phyloP scores from a whole-genome alignment of 2,888 invertebrate genomes.

The Phengaris alcon region DNA sequence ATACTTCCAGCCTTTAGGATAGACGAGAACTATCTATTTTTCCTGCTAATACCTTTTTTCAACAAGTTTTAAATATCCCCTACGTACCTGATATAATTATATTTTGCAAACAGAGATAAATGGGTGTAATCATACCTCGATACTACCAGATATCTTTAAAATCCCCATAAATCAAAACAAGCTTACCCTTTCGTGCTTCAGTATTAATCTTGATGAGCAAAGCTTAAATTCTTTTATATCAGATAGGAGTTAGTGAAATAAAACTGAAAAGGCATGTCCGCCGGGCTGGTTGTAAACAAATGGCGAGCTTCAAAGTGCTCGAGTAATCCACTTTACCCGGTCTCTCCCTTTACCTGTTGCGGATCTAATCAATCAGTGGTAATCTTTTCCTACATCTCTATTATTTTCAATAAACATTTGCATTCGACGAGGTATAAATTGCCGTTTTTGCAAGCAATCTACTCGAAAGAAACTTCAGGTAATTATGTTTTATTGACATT shows the following conservation, averaged over 20 bases:
- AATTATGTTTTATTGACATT: constrained; percentile 29
- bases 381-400: constrained; percentile 38
- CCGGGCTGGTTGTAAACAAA: constrained; percentile 30
- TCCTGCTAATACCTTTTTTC: too few relatives aligned
- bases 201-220: background rate
- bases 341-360: constrained; percentile 41
- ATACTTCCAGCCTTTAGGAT: too few relatives aligned
- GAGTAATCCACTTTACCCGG: constrained; percentile 30
- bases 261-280: constrained; percentile 27
- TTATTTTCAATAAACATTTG: constrained; percentile 40
- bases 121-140: too few relatives aligned
- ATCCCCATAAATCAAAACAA: background rate
- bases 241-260: constrained; percentile 10
- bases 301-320: constrained; percentile 28
- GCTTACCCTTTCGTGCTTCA: background rate
- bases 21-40: too few relatives aligned
- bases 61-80: too few relatives aligned
- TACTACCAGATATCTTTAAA: background rate
- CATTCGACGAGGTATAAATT: constrained; percentile 38
- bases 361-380: constrained; percentile 43
- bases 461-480: constrained; percentile 37
- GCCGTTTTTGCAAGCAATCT: constrained; percentile 47
- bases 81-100: too few relatives aligned
- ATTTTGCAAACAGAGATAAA: too few relatives aligned
- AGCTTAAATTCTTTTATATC: background rate